Percentiles rank a stretch among this genome's conserved stretches.
phyloP scores from a whole-genome alignment of 2,113 vertebrate genomes.

The Charadrius vociferus region DNA sequence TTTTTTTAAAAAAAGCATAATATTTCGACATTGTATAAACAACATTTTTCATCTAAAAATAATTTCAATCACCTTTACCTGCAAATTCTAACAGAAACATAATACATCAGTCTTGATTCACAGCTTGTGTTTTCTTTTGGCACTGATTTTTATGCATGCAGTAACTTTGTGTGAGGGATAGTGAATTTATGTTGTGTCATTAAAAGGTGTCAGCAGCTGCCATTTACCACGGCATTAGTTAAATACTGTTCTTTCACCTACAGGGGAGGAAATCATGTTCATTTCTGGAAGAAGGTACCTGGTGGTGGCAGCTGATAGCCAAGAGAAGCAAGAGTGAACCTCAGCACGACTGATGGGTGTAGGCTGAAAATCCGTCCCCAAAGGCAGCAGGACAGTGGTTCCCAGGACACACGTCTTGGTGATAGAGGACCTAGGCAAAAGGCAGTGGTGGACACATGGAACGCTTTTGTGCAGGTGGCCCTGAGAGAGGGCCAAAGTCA shows the following conservation, averaged over 20 bases:
- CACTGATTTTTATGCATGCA: neutral
- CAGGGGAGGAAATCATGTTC: neutral
- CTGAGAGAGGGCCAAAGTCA: neutral
- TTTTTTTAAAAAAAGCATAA: neutral
- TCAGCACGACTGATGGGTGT: accelerated
- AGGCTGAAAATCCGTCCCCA: neutral
- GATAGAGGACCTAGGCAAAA: neutral
- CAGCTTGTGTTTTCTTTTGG: neutral
- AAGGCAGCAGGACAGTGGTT: neutral
- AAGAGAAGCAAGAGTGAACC: neutral
- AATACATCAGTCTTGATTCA: neutral
- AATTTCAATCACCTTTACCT: neutral
- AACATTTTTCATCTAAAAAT: neutral
- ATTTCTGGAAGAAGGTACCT: neutral
- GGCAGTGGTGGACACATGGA: neutral
- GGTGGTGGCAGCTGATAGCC: neutral
- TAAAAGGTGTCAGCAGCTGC: neutral
- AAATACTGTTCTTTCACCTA: neutral
- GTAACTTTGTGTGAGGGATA: neutral
- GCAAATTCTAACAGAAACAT: neutral
- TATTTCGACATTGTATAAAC: neutral
- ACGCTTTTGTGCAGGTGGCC: accelerated
- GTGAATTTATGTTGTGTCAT: neutral
- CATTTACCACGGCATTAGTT: neutral
- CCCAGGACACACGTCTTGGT: neutral